Percentiles rank a stretch among this genome's conserved stretches.
Conservation (phyloP, 2,113 vertebrate genomes). For the Paramormyrops kingsleyae region DNA sequence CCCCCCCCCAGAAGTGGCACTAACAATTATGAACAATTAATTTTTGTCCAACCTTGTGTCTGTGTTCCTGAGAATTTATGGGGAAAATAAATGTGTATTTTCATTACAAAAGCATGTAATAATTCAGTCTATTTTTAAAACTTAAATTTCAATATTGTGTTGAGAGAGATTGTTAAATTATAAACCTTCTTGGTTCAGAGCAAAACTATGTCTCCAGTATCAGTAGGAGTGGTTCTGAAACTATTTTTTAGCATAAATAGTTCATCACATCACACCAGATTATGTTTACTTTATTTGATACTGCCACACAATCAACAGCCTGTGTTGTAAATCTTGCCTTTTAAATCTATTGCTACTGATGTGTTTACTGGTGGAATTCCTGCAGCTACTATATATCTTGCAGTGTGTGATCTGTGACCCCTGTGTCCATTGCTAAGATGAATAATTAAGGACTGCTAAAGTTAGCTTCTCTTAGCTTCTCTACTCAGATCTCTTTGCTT, state of each 20-base stretch:
- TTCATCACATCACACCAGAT: background rate
- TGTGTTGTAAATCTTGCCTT: background rate
- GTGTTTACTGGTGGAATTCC: background rate
- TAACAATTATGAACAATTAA: background rate
- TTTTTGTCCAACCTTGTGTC: background rate
- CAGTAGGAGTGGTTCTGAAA: background rate
- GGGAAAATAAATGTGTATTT: background rate
- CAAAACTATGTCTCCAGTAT: background rate
- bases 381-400: background rate
- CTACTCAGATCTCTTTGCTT: background rate
- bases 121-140: background rate
- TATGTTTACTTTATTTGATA: background rate
- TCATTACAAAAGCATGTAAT: background rate
- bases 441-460: conserved; percentile 10
- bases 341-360: background rate
- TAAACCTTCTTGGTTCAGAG: background rate
- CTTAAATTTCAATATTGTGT: background rate
- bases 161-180: background rate
- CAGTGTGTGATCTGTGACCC: background rate
- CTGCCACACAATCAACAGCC: background rate
- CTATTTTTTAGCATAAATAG: background rate
- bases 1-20: too few relatives aligned
- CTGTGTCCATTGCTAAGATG: background rate
- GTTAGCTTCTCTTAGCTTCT: background rate
- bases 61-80: background rate